phyloP scores from a whole-genome alignment of 92 coral and sea anemone species.

The Porites divaricata region DNA sequence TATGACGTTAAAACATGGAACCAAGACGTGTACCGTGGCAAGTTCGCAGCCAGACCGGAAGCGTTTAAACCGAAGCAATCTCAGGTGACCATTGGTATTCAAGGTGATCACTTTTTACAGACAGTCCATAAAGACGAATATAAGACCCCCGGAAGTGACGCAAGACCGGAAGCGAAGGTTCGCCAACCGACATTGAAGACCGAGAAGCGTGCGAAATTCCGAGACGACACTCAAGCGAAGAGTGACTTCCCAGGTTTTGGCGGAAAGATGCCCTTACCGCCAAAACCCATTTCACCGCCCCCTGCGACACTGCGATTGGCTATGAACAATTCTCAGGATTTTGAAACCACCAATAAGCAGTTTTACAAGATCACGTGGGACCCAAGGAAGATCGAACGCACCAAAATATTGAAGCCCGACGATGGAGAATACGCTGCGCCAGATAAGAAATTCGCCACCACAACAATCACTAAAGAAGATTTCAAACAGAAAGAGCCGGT shows the following conservation, averaged over 20 bases:
- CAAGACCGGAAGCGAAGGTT: slow-evolving; percentile 63
- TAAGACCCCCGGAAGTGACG: slow-evolving; percentile 75
- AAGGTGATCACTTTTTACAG: slow-evolving; percentile 82
- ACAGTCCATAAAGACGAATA: slow-evolving; percentile 85
- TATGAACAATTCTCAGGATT: slow-evolving; percentile 80
- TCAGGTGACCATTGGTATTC: slow-evolving; percentile 83
- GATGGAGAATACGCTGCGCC: slow-evolving; percentile 68
- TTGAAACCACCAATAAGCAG: slow-evolving; percentile 86
- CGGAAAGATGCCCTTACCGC: slow-evolving; percentile 88
- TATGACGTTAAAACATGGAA: slow-evolving; percentile 83
- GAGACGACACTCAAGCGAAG: slow-evolving; percentile 86
- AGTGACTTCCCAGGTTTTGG: slow-evolving; percentile 95
- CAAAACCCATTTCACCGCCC: slow-evolving; percentile 86
- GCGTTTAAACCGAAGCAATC: slow-evolving; percentile 78
- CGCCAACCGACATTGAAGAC: slow-evolving; percentile 71
- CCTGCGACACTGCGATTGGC: slow-evolving; percentile 92
- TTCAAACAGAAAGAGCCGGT: slow-evolving; percentile 80
- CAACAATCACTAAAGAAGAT: slow-evolving; percentile 90
- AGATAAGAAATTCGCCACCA: slow-evolving; percentile 75
- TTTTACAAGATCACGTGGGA: slow-evolving; percentile 91
- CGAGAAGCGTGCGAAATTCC: slow-evolving; percentile 84
- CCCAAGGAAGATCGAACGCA: slow-evolving; percentile 81
- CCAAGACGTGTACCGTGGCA: slow-evolving; percentile 93
- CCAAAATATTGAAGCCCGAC: slow-evolving; percentile 74
- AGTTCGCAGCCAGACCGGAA: slow-evolving; percentile 84